A percentile compares a stretch with the other conserved stretches of the same genome.
Conservation (phyloP, 53 echinoderm and acorn worm species). For the Paelopatides confundens region DNA sequence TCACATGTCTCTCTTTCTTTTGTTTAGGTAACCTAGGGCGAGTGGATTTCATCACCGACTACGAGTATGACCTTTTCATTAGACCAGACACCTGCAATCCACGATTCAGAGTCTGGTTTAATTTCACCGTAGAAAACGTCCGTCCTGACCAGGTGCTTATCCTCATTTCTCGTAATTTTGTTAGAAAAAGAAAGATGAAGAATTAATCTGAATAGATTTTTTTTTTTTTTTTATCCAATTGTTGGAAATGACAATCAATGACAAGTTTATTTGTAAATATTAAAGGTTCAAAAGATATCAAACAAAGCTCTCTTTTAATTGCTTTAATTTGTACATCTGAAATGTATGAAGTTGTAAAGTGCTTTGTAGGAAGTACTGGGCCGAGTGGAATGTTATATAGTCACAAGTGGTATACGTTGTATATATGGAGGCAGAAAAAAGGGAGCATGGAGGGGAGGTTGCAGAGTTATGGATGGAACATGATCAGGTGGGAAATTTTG, state of each 20-base stretch:
- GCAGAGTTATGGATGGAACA: too few species aligned
- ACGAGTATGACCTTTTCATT: constrained; percentile 96
- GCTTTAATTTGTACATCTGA: too few species aligned
- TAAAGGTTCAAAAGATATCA: background rate
- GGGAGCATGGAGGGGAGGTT: too few species aligned
- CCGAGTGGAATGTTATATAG: too few species aligned
- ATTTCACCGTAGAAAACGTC: constrained; percentile 96
- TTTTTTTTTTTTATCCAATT: background rate
- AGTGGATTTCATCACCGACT: constrained; percentile 97
- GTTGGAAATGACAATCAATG: background rate
- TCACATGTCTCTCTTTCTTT: background rate
- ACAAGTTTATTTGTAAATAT: background rate
- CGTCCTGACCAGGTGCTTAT: constrained; percentile 86
- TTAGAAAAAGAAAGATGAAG: background rate
- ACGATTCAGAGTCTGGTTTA: constrained; percentile 97
- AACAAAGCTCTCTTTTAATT: too few species aligned
- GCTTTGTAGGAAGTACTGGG: too few species aligned
- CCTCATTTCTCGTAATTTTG: background rate
- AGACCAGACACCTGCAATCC: constrained; percentile 98
- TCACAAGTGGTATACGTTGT: too few species aligned
- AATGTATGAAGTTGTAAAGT: too few species aligned
- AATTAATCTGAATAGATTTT: background rate
- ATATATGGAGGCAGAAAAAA: too few species aligned
- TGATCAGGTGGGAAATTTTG: too few species aligned
- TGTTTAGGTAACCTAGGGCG: constrained; percentile 93